Evolutionary conservation across 2,888 invertebrate species (phyloP).

Genomic region (Xylophagus ater): DNA sequence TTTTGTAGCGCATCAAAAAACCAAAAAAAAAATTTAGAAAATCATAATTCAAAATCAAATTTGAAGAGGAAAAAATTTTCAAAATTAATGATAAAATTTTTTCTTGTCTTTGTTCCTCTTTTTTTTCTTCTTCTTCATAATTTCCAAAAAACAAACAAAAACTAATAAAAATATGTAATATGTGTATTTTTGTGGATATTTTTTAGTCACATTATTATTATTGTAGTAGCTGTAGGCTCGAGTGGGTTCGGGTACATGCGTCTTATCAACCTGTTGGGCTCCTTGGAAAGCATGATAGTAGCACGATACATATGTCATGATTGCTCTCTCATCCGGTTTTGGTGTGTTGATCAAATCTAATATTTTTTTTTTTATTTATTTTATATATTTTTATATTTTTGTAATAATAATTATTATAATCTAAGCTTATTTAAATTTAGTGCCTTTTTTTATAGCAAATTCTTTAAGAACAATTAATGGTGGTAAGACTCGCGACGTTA

Average conservation of each 20-base stretch:
- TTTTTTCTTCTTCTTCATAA: too few relatives aligned
- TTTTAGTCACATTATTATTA: conserved; percentile 42
- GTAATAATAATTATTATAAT: conserved; percentile 3
- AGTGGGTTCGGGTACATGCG: conserved; percentile 41
- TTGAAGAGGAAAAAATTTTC: too few relatives aligned
- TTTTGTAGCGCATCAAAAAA: too few relatives aligned
- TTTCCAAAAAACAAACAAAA: conserved; percentile 21
- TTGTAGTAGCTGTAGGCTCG: conserved; percentile 40
- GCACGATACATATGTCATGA: conserved; percentile 99
- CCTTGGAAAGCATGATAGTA: conserved; percentile 99
- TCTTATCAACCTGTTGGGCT: conserved; percentile 81
- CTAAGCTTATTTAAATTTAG: too few relatives aligned
- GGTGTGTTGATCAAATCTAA: conserved; percentile 99
- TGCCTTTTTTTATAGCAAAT: too few relatives aligned
- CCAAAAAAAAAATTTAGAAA: too few relatives aligned
- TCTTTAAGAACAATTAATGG: too few relatives aligned
- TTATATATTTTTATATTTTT: conserved; percentile 5
- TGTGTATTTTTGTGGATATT: conserved; percentile 37
- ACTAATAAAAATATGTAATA: conserved; percentile 21
- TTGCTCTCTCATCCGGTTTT: conserved; percentile 99
- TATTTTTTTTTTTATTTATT: conserved; percentile 19
- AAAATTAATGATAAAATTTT: too few relatives aligned
- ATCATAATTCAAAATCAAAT: too few relatives aligned
- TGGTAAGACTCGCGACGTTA: too few relatives aligned
- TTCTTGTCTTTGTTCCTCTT: too few relatives aligned